A percentile compares a stretch with the other conserved stretches of the same genome.
phyloP scores from a whole-genome alignment of 2,113 vertebrate species.

The Carassius auratus region DNA sequence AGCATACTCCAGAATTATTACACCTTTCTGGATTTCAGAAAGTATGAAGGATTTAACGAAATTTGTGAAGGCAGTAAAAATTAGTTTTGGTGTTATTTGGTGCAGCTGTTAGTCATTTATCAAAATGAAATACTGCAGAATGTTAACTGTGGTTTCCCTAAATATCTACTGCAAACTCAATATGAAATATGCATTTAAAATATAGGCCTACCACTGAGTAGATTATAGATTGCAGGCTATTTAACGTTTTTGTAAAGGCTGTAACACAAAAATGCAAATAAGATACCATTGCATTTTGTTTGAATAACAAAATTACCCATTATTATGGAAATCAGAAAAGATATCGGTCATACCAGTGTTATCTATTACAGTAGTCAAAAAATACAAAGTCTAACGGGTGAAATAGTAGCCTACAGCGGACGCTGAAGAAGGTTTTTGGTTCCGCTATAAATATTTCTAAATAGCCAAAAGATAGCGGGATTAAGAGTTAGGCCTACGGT shows the following conservation, averaged over 20 bases:
- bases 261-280: neutral
- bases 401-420: neutral
- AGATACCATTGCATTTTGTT: no score
- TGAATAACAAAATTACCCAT: neutral
- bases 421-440: neutral
- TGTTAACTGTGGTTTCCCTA: neutral
- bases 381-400: neutral
- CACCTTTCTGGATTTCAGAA: neutral
- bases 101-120: neutral
- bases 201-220: no score
- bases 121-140: neutral
- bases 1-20: neutral
- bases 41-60: neutral
- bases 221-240: neutral
- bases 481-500: neutral
- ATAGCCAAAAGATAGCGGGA: neutral
- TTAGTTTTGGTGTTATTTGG: neutral
- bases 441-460: neutral
- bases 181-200: neutral
- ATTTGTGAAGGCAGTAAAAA: neutral
- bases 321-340: neutral
- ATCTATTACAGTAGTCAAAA: neutral
- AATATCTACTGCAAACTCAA: neutral
- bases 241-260: neutral
- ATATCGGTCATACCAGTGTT: neutral